Percentiles rank a stretch among this genome's conserved stretches.
phyloP scores from a whole-genome alignment of 2,888 invertebrate species.

The Escarpia spicata region DNA sequence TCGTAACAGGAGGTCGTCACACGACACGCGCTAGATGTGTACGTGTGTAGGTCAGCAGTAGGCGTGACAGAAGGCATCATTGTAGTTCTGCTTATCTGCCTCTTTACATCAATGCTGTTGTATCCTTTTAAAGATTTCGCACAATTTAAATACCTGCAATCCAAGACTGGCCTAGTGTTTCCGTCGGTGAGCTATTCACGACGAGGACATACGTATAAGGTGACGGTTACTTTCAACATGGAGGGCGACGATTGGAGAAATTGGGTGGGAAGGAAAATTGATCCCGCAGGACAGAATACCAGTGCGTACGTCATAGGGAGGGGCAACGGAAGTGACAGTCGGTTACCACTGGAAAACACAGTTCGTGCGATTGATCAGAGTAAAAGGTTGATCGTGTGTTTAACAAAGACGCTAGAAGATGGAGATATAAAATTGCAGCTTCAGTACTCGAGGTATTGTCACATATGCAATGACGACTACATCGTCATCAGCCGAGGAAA shows the following conservation, averaged over 20 bases:
- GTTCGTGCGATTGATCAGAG: constrained; percentile 4
- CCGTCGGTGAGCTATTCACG: neutral
- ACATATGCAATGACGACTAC: neutral
- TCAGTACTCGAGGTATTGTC: neutral
- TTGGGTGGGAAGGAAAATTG: neutral
- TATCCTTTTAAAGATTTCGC: neutral
- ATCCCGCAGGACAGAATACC: neutral
- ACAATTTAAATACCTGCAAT: neutral
- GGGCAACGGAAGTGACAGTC: neutral
- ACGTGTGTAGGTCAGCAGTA: no score
- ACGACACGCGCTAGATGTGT: no score
- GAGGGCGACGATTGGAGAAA: neutral
- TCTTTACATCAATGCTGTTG: neutral
- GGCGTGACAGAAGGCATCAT: neutral
- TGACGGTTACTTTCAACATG: neutral
- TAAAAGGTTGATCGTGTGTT: neutral
- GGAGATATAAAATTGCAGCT: neutral
- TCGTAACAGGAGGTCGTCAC: neutral
- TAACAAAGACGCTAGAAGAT: neutral
- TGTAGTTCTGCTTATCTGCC: neutral
- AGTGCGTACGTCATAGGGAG: neutral
- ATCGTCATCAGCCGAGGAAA: neutral
- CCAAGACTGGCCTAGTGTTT: neutral
- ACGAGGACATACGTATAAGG: neutral
- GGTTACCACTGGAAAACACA: neutral